A percentile compares a stretch with the other conserved stretches of the same genome.
phyloP scores from a whole-genome alignment of 2,797 vertebrate species.

The Staurois parvus region DNA sequence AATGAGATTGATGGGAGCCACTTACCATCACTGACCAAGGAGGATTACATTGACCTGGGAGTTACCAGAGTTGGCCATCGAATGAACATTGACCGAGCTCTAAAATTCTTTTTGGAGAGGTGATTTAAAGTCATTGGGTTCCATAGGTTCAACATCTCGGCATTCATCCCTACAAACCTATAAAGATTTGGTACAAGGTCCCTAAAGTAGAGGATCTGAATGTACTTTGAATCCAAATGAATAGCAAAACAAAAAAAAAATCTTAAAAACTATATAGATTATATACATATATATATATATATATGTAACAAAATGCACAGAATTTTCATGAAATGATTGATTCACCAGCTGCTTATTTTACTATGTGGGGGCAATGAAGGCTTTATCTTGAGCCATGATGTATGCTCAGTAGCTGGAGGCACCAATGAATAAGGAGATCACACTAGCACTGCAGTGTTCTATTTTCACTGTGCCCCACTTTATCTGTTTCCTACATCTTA shows the following conservation, averaged over 20 bases:
- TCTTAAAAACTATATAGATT: constrained; percentile 41
- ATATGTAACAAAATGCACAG: constrained; percentile 55
- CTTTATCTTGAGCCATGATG: constrained; percentile 48
- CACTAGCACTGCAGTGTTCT: constrained; percentile 29
- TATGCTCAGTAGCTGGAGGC: constrained; percentile 33
- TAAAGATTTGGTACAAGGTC: constrained; percentile 39
- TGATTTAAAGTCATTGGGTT: constrained; percentile 73
- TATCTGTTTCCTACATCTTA: constrained; percentile 43
- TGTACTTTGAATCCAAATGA: constrained; percentile 44
- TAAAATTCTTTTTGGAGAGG: constrained; percentile 91
- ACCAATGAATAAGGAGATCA: constrained; percentile 17
- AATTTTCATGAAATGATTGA: constrained; percentile 61
- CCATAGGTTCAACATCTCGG: constrained; percentile 36
- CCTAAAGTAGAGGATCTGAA: constrained; percentile 51
- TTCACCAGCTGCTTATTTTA: constrained; percentile 62
- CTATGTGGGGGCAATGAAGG: constrained; percentile 42
- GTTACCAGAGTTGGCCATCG: constrained; percentile 95
- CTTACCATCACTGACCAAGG: constrained; percentile 93
- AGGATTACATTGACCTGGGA: constrained; percentile 92
- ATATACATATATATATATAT: constrained; percentile 33
- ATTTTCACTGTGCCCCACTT: constrained; percentile 34
- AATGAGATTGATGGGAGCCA: constrained; percentile 95
- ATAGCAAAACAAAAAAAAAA: constrained; percentile 32
- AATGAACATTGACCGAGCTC: constrained; percentile 95
- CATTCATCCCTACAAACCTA: constrained; percentile 42